Conservation (phyloP, 1,140 invertebrate species). For the Trichomalopsis sarcophagae region DNA sequence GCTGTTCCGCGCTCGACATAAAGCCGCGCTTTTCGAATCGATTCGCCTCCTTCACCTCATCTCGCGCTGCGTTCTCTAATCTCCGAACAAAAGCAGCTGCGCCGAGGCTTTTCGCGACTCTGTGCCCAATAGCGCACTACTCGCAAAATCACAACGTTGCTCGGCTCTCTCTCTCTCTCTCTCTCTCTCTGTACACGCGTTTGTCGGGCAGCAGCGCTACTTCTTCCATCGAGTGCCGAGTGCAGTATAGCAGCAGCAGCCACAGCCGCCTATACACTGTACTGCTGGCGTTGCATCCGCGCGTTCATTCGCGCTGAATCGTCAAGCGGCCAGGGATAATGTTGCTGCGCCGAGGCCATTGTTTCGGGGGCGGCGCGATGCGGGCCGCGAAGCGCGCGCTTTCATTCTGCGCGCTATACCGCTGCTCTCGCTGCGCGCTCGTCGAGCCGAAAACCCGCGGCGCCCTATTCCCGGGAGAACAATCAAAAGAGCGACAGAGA, state of each 20-base stretch:
- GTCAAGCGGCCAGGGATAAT: conserved; percentile 63
- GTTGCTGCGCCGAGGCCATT: conserved; percentile 60
- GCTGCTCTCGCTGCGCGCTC: conserved; percentile 28
- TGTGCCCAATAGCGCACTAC: neutral
- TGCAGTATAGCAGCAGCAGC: neutral
- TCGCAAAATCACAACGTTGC: conserved; percentile 3
- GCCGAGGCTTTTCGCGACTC: too few species aligned
- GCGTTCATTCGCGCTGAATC: conserved; percentile 60
- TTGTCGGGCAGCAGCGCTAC: neutral
- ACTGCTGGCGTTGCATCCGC: conserved; percentile 15
- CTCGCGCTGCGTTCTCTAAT: neutral
- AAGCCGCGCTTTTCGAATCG: too few species aligned
- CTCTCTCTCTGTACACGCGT: neutral
- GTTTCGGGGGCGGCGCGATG: conserved; percentile 52
- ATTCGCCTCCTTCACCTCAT: neutral
- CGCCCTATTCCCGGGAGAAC: conserved; percentile 41
- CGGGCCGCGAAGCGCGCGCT: conserved; percentile 47
- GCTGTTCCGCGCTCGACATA: too few species aligned
- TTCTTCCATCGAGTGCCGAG: conserved; percentile 3
- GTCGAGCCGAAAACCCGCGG: conserved; percentile 62
- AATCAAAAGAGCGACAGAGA: conserved; percentile 46
- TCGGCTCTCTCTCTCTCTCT: neutral
- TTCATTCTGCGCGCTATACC: conserved; percentile 49
- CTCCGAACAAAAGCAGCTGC: neutral
- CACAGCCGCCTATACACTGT: too few species aligned